Conservation (phyloP, 2,113 vertebrate genomes). For the Tachysurus fulvidraco region DNA sequence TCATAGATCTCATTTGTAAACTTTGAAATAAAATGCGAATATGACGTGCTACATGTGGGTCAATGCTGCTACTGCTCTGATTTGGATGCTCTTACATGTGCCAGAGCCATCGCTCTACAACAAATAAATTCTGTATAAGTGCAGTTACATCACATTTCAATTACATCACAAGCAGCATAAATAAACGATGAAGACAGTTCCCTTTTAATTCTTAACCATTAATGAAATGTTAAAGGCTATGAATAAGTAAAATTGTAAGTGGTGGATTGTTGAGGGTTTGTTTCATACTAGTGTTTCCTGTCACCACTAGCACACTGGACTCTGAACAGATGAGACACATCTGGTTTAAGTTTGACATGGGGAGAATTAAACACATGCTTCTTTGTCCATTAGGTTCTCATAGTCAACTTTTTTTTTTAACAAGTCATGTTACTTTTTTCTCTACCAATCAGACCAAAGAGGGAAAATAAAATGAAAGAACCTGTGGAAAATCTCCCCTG, state of each 20-base stretch:
- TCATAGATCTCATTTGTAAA: neutral
- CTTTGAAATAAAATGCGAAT: neutral
- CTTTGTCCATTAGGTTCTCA: neutral
- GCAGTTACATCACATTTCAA: neutral
- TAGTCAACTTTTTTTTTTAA: neutral
- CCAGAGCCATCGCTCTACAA: neutral
- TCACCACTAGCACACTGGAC: neutral
- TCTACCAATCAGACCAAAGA: neutral
- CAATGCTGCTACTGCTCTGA: neutral
- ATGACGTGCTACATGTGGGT: too few species aligned
- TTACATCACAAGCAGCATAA: neutral
- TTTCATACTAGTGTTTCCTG: neutral
- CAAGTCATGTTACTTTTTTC: neutral
- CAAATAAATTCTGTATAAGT: neutral
- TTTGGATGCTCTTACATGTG: neutral
- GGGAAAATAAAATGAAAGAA: neutral
- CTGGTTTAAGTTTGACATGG: neutral
- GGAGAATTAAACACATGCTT: neutral
- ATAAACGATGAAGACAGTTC: neutral
- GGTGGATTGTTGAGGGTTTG: neutral
- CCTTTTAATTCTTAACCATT: constrained; percentile 9
- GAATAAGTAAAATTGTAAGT: neutral
- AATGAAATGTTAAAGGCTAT: neutral
- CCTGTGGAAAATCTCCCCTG: neutral
- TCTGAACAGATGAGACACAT: constrained; percentile 15